A percentile compares a stretch with the other conserved stretches of the same genome.
These are phyloP conservation scores for Cryptus armator DNA, from an alignment of 2,888 invertebrate genomes.

Conservation along the genomic window DNA sequence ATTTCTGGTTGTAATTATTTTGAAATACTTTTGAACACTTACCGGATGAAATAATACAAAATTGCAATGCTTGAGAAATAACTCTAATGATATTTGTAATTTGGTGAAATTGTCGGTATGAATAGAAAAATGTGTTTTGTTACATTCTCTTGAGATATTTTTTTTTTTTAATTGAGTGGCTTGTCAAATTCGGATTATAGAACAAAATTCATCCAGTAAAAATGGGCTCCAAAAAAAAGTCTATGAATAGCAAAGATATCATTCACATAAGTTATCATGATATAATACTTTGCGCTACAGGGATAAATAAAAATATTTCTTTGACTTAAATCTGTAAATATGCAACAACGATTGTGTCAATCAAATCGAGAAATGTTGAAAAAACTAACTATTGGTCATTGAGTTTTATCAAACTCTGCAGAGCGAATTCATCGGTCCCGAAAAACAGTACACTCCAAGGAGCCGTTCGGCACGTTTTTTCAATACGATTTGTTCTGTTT, in stretches of 20 bases:
- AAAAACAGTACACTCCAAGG: constrained; percentile 92
- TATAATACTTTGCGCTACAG: background rate
- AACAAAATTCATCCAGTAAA: background rate
- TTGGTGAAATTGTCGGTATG: no score
- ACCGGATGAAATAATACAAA: no score
- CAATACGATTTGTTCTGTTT: background rate
- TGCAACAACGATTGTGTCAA: background rate
- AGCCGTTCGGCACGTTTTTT: constrained; percentile 3
- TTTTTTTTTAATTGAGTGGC: no score
- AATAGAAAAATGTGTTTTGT: no score
- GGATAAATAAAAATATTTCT: background rate
- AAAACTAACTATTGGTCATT: constrained; percentile 88
- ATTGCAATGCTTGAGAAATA: no score
- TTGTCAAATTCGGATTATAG: no score
- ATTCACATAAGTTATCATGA: background rate
- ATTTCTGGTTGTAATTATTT: no score
- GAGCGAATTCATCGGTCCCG: constrained; percentile 94
- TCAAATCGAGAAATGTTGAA: background rate
- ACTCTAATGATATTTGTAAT: no score
- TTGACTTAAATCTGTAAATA: background rate
- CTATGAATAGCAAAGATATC: background rate
- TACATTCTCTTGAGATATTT: no score
- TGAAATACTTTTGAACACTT: no score
- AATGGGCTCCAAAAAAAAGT: background rate
- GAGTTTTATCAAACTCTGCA: constrained; percentile 90